Evolutionary conservation across 2,888 invertebrate species (phyloP).

Genomic region (Amblyjoppa proteus): DNA sequence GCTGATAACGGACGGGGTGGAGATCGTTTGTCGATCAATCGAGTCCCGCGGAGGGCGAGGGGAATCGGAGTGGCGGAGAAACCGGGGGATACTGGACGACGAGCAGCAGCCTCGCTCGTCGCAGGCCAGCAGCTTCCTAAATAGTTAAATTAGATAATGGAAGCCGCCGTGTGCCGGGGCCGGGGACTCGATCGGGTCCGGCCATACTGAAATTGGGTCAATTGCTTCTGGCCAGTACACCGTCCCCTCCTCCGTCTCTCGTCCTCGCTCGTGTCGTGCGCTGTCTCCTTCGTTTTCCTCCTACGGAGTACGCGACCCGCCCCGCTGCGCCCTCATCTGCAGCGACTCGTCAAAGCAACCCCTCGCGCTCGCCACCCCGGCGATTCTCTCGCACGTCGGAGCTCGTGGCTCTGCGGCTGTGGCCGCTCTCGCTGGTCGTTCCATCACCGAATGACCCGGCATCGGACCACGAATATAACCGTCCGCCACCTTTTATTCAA

Average conservation of each 20-base stretch:
- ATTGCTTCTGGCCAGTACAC: conserved; percentile 75
- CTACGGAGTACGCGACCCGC: conserved; percentile 41
- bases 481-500: conserved; percentile 61
- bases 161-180: conserved; percentile 58
- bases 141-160: conserved; percentile 81
- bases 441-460: conserved; percentile 40
- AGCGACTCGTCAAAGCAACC: conserved; percentile 64
- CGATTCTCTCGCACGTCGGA: conserved; percentile 7
- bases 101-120: conserved; percentile 31
- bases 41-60: conserved; percentile 43
- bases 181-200: conserved; percentile 64
- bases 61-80: conserved; percentile 40
- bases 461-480: conserved; percentile 35
- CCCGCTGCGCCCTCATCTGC: conserved; percentile 57
- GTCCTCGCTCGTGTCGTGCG: conserved; percentile 62
- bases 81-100: conserved; percentile 22
- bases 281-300: conserved; percentile 33
- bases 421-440: conserved; percentile 15
- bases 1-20: not conserved
- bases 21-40: conserved; percentile 67
- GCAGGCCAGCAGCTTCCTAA: conserved; percentile 71
- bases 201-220: conserved; percentile 78
- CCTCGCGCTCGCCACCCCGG: conserved; percentile 60
- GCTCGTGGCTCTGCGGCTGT: not conserved
- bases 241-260: conserved; percentile 59